Evolutionary conservation across 2,888 invertebrate genomes (phyloP).

Genomic region (Heteropelma amictum): DNA sequence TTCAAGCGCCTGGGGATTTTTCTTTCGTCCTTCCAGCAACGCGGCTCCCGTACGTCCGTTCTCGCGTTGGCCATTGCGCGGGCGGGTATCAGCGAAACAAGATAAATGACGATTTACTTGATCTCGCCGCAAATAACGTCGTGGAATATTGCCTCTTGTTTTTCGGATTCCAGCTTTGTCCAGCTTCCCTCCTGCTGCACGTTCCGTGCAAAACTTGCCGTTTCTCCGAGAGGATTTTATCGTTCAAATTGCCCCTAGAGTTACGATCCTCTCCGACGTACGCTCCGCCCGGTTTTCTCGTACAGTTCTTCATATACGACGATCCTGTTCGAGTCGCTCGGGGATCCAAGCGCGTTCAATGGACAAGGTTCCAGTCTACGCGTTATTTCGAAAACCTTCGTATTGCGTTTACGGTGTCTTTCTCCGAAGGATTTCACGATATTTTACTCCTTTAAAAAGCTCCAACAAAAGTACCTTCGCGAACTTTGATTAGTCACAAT

Average conservation of each 20-base stretch:
- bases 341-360: neutral
- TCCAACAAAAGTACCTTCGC: too few relatives aligned
- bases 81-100: neutral
- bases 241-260: conserved; percentile 39
- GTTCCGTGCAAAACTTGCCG: neutral
- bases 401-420: too few relatives aligned
- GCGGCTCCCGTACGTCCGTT: neutral
- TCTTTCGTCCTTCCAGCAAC: conserved; percentile 29
- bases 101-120: neutral
- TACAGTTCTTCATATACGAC: conserved; percentile 26
- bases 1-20: conserved; percentile 55
- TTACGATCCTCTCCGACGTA: conserved; percentile 44
- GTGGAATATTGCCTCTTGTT: neutral
- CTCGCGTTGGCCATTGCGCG: neutral
- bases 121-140: neutral
- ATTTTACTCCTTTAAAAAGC: too few relatives aligned
- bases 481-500: too few relatives aligned
- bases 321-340: conserved; percentile 27
- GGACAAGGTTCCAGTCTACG: too few relatives aligned
- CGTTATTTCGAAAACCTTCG: too few relatives aligned
- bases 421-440: too few relatives aligned
- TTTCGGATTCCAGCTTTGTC: too few relatives aligned
- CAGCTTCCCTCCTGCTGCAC: neutral
- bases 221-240: conserved; percentile 40
- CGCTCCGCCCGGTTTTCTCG: conserved; percentile 36